Conservation (phyloP, 2,888 invertebrate species). For the Melieria crassipennis region DNA sequence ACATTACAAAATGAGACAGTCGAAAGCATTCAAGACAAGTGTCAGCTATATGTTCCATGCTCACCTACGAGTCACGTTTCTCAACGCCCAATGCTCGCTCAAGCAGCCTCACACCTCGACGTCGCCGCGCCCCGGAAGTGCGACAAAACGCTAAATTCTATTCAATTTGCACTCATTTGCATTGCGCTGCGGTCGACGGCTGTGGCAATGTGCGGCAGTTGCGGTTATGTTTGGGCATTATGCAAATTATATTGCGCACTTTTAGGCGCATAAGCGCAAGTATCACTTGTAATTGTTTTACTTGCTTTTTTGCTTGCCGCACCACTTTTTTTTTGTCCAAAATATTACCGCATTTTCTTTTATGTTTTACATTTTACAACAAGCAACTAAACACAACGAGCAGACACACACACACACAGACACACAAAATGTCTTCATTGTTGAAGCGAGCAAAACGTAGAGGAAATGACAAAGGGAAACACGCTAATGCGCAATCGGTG, state of each 20-base stretch:
- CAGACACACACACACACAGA: neutral
- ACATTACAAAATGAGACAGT: no score
- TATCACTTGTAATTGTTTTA: constrained; percentile 29
- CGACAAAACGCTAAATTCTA: constrained; percentile 40
- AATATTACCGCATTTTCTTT: constrained; percentile 48
- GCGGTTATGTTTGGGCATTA: constrained; percentile 46
- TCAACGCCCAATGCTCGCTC: no score
- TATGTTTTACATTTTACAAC: constrained; percentile 31
- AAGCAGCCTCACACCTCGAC: neutral
- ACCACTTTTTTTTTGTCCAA: constrained; percentile 41
- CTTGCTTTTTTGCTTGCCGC: neutral
- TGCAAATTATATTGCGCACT: constrained; percentile 57
- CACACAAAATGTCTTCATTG: constrained; percentile 40
- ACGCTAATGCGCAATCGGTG: no score
- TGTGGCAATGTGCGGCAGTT: constrained; percentile 8
- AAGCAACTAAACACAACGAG: no score
- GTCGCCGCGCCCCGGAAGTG: constrained; percentile 2
- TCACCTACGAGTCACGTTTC: no score
- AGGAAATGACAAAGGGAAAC: neutral
- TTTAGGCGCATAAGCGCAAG: constrained; percentile 44
- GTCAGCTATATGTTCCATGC: no score
- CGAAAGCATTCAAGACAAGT: no score
- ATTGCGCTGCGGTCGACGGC: constrained; percentile 40
- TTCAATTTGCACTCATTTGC: constrained; percentile 60
- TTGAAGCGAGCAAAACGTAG: constrained; percentile 13